These are phyloP conservation scores for Chelonoidis abingdonii DNA, from an alignment of 2,113 vertebrate species.

Conservation along the genomic window DNA sequence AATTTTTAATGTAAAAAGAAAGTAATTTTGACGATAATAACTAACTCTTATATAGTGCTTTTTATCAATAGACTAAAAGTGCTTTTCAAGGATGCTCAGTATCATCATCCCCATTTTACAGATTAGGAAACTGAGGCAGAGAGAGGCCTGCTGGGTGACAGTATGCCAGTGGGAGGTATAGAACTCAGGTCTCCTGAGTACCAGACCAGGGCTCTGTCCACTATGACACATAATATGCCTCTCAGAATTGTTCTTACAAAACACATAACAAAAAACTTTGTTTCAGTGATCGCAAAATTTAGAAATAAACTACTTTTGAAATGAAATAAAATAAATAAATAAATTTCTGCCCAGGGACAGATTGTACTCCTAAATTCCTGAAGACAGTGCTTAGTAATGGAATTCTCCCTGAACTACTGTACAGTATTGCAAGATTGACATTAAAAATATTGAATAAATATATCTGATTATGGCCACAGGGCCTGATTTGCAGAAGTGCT, in stretches of 20 bases:
- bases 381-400: background rate
- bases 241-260: background rate
- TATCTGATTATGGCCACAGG: constrained; percentile 6
- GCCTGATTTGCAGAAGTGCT: background rate
- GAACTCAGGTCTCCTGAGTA: background rate
- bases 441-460: constrained; percentile 13
- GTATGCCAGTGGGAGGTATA: background rate
- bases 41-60: background rate
- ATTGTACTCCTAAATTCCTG: background rate
- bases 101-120: background rate
- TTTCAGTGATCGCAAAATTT: background rate
- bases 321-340: background rate
- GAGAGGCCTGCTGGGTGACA: background rate
- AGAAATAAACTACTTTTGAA: background rate
- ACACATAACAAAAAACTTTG: background rate
- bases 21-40: background rate
- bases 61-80: background rate
- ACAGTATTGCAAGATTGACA: background rate
- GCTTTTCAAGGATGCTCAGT: background rate
- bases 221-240: background rate
- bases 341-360: background rate
- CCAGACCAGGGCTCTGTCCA: background rate
- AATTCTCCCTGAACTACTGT: background rate
- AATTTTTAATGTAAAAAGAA: background rate
- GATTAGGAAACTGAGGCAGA: background rate